A percentile compares a stretch with the other conserved stretches of the same genome.
Evolutionary conservation across 2,888 invertebrate species (phyloP).

Genomic region (Dicyrtomina minuta): DNA sequence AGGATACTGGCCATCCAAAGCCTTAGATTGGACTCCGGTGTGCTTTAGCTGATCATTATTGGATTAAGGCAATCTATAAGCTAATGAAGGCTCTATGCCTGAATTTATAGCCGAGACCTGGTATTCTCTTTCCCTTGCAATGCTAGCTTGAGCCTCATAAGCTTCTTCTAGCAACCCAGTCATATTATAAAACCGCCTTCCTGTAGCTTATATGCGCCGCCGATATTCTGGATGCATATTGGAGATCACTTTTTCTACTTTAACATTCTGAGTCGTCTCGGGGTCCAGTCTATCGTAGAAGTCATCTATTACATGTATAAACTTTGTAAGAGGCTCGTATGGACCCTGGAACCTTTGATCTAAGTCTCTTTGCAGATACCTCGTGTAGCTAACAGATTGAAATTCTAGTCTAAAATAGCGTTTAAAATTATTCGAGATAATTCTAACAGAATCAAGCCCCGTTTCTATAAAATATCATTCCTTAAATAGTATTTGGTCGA

Average conservation of each 20-base stretch:
- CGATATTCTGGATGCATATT: conserved; percentile 15
- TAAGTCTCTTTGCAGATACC: conserved; percentile 31
- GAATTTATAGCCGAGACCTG: not conserved
- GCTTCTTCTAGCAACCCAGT: not conserved
- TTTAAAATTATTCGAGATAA: conserved; percentile 28
- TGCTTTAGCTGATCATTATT: too few species aligned
- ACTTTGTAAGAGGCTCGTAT: conserved; percentile 32
- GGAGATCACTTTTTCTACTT: not conserved
- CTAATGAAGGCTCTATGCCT: not conserved
- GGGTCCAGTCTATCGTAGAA: conserved; percentile 29
- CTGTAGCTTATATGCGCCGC: too few species aligned
- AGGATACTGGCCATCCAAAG: too few species aligned
- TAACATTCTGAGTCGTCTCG: not conserved
- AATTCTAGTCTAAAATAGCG: conserved; percentile 29
- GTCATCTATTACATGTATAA: conserved; percentile 31
- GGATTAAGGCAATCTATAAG: conserved; percentile 7
- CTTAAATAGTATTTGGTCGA: too few species aligned
- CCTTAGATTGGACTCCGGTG: too few species aligned
- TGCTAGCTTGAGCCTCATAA: not conserved
- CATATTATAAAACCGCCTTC: not conserved
- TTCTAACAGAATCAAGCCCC: too few species aligned
- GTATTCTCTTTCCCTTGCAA: conserved; percentile 10
- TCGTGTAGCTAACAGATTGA: conserved; percentile 37
- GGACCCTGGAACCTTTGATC: conserved; percentile 36
- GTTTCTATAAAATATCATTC: too few species aligned